Base-by-base conservation (phyloP, 2,113 vertebrate genomes). In the Aphyosemion australe region DNA sequence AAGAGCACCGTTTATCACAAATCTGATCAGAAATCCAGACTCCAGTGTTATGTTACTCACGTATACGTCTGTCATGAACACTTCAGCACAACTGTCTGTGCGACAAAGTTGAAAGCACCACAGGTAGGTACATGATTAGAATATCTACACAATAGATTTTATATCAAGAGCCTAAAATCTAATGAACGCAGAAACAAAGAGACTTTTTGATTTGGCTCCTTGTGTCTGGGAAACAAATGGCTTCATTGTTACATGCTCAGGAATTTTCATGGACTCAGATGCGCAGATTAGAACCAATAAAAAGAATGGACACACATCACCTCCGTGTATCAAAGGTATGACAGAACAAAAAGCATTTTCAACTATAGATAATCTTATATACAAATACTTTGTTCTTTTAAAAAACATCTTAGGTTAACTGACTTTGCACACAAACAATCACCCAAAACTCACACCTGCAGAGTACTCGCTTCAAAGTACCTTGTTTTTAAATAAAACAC, bases 1-100 rank as follows among this genome's bases (percentile, higher is more conserved):
- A 89, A 89, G 85, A 90, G 86, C 87, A 90, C 88, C 87, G 60
- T 90, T 91, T 91, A 90, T 90, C 88, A 87, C 80, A 88, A 87
- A 82, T 86, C 63, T 78, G 19, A 78, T 83, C 65, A 65, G 52
- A 80, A 80, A 83, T 79, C 74, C 74, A 82, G 78, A 83, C 48
- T 89, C 88, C 87, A 91, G 84, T 91, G 87, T 88, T 72, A 81
- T 77, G 81, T 71, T 81, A 18, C 18, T 56, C 61, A 91, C 80
- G 80, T 78, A 61, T 56, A 84, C 80, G 80, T 82, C 67, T 26
- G 74, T 88, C 83, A 86, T 74, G 73, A 57, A 83, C 70, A 83
- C 58, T 83, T 88, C 71, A 79, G 62, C 56, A 86, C 74, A 86
- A 60, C 48, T 69, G 75, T 83, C 84, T 69, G 53, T 62, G 66